Evolutionary conservation across 2,888 invertebrate species (phyloP).

Genomic region (Alviniconcha strummeri): DNA sequence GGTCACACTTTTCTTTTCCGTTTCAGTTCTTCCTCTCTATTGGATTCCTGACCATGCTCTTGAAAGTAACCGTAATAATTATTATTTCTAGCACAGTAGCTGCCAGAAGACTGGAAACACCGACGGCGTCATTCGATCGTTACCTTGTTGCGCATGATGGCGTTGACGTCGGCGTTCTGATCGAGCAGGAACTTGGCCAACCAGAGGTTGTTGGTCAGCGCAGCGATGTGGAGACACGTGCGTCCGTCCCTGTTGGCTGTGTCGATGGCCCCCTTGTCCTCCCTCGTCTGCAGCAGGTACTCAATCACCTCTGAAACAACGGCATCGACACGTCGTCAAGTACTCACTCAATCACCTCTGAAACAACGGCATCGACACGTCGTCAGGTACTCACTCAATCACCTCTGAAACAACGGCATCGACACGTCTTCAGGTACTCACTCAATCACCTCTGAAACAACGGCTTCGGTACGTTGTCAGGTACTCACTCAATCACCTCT

Average conservation of each 20-base stretch:
- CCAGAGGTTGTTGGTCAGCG: slow-evolving; percentile 93
- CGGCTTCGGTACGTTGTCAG: too few species aligned
- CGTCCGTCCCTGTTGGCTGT: slow-evolving; percentile 93
- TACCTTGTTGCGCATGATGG: slow-evolving; percentile 76
- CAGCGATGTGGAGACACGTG: slow-evolving; percentile 94
- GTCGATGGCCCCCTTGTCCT: slow-evolving; percentile 77
- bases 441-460: slow-evolving; percentile 61
- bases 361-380: slow-evolving; percentile 18
- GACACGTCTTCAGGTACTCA: slow-evolving; percentile 18
- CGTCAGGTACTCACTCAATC: slow-evolving; percentile 47
- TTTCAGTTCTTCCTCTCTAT: too few species aligned
- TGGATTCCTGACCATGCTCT: too few species aligned
- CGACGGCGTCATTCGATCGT: background rate
- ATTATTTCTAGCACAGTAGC: too few species aligned
- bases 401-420: slow-evolving; percentile 52
- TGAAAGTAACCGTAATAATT: too few species aligned
- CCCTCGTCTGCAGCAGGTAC: slow-evolving; percentile 54
- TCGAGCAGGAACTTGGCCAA: slow-evolving; percentile 91
- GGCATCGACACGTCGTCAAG: too few species aligned
- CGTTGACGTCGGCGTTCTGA: slow-evolving; percentile 89
- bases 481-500: too few species aligned
- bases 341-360: slow-evolving; percentile 61
- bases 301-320: slow-evolving; percentile 61
- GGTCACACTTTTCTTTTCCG: too few species aligned
- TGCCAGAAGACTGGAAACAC: too few species aligned